Conservation (phyloP, 2,888 invertebrate species). For the Caenorhabditis virilis region DNA sequence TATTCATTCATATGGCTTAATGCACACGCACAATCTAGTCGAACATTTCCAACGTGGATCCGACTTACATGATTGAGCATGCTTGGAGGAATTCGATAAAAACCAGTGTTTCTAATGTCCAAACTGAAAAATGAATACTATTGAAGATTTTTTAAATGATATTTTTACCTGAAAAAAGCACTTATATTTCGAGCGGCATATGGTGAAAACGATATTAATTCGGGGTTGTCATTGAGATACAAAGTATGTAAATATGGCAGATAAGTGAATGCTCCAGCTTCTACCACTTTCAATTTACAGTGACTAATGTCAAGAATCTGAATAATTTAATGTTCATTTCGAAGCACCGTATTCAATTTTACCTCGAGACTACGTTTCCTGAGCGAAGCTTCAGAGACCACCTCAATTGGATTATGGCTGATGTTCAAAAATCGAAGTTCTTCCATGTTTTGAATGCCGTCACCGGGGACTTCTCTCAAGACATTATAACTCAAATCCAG, state of each 20-base stretch:
- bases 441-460: constrained; percentile 29
- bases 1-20: constrained; percentile 16
- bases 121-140: constrained; percentile 10
- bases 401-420: constrained; percentile 30
- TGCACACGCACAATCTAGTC: constrained; percentile 37
- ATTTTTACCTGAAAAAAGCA: constrained; percentile 13
- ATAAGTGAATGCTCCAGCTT: constrained; percentile 37
- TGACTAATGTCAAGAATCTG: constrained; percentile 26
- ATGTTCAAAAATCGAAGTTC: constrained; percentile 28
- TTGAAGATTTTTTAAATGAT: neutral
- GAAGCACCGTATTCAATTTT: neutral
- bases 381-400: constrained; percentile 18
- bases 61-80: constrained; percentile 18
- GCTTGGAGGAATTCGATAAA: constrained; percentile 14
- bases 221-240: constrained; percentile 27
- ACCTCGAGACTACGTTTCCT: constrained; percentile 31
- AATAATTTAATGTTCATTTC: neutral
- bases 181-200: constrained; percentile 30
- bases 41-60: constrained; percentile 7
- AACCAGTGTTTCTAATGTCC: constrained; percentile 19
- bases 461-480: constrained; percentile 21
- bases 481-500: constrained; percentile 31
- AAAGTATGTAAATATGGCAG: constrained; percentile 34
- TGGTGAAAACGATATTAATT: constrained; percentile 30
- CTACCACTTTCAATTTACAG: constrained; percentile 23